phyloP scores from a whole-genome alignment of 2,797 vertebrate species.

The Coranthus polyacanthus region DNA sequence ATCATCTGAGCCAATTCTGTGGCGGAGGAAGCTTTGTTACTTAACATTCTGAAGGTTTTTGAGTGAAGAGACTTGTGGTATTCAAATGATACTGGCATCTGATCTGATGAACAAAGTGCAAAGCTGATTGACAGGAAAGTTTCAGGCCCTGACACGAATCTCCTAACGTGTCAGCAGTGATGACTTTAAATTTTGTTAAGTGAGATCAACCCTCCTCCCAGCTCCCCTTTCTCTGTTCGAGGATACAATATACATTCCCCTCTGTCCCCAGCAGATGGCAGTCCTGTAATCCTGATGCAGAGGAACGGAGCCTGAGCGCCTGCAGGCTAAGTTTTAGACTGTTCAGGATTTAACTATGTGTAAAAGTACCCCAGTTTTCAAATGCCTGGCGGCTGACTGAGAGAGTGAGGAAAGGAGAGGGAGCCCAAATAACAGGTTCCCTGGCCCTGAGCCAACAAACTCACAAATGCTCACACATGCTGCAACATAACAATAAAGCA shows the following conservation, averaged over 20 bases:
- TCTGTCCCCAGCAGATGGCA: slow-evolving; percentile 84
- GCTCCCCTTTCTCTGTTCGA: neutral
- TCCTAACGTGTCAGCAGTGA: slow-evolving; percentile 72
- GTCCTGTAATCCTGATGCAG: slow-evolving; percentile 82
- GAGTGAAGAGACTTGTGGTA: slow-evolving; percentile 49
- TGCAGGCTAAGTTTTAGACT: slow-evolving; percentile 76
- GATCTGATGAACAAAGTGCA: slow-evolving; percentile 64
- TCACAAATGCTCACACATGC: slow-evolving; percentile 77
- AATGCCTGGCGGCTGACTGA: slow-evolving; percentile 72
- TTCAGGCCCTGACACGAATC: slow-evolving; percentile 72
- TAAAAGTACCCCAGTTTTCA: slow-evolving; percentile 82
- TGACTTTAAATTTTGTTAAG: slow-evolving; percentile 68
- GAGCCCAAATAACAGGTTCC: slow-evolving; percentile 79
- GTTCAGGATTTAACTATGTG: slow-evolving; percentile 84
- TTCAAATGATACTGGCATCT: slow-evolving; percentile 67
- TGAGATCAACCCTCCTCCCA: slow-evolving; percentile 43
- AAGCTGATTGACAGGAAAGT: slow-evolving; percentile 68
- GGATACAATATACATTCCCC: slow-evolving; percentile 13
- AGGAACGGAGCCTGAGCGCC: slow-evolving; percentile 22
- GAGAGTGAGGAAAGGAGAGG: slow-evolving; percentile 24
- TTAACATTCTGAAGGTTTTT: slow-evolving; percentile 40
- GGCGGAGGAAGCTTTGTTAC: slow-evolving; percentile 33
- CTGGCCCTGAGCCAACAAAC: slow-evolving; percentile 77
- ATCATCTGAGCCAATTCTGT: slow-evolving; percentile 15
- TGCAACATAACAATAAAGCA: slow-evolving; percentile 78